phyloP scores from a whole-genome alignment of 2,113 vertebrate genomes.

The Guaruba guarouba region DNA sequence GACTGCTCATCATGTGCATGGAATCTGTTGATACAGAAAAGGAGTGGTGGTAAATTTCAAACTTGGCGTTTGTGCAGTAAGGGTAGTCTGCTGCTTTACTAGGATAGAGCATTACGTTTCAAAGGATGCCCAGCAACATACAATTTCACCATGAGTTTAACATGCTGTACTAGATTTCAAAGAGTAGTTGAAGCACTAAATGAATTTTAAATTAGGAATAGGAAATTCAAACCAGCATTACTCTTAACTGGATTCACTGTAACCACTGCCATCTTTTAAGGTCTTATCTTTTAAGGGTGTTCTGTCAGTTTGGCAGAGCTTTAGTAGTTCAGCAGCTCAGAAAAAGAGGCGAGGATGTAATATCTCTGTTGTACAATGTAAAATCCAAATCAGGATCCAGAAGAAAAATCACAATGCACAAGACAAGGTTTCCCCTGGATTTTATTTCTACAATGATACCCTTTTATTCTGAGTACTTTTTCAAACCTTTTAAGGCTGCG shows the following conservation, averaged over 20 bases:
- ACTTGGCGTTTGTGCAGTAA: slow-evolving; percentile 8
- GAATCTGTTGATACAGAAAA: slow-evolving; percentile 14
- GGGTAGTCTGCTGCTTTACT: slow-evolving; percentile 12
- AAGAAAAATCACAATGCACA: neutral
- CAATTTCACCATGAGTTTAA: slow-evolving; percentile 1
- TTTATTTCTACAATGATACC: neutral
- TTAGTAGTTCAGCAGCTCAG: neutral
- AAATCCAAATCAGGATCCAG: neutral
- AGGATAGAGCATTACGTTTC: slow-evolving; percentile 43
- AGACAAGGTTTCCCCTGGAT: neutral
- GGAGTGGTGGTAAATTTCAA: slow-evolving; percentile 44
- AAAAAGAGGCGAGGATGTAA: neutral
- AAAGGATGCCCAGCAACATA: slow-evolving; percentile 38
- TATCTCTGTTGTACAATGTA: neutral
- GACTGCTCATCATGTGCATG: slow-evolving; percentile 19
- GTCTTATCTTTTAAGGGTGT: neutral
- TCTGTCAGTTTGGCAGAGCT: neutral
- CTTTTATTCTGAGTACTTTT: neutral
- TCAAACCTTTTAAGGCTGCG: neutral
- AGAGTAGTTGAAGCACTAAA: slow-evolving; percentile 19
- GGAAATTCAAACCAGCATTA: slow-evolving; percentile 38
- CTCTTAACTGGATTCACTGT: neutral
- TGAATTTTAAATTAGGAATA: slow-evolving; percentile 50
- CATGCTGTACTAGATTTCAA: slow-evolving; percentile 50
- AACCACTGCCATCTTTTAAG: neutral